A percentile compares a stretch with the other conserved stretches of the same genome.
phyloP scores from a whole-genome alignment of 2,113 vertebrate genomes.

The Phyllopteryx taeniolatus region DNA sequence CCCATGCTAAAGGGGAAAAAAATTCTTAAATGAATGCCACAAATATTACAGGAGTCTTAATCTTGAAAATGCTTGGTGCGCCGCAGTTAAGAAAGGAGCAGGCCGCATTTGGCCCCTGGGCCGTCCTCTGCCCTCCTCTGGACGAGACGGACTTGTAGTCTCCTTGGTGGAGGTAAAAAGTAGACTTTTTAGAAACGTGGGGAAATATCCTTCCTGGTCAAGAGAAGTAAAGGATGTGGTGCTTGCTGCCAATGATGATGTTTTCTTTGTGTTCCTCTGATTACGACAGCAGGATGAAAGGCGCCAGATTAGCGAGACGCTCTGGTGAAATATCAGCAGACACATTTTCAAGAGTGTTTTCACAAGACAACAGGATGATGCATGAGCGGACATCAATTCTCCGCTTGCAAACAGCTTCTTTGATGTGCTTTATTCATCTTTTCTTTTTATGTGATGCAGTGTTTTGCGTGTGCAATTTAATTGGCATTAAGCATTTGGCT shows the following conservation, averaged over 20 bases:
- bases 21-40: too few relatives aligned
- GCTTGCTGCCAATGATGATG: constrained; percentile 14
- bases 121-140: not conserved
- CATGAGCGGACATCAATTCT: not conserved
- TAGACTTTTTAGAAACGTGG: constrained; percentile 1
- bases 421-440: not conserved
- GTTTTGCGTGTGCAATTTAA: not conserved
- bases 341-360: not conserved
- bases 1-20: too few relatives aligned
- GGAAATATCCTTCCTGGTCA: constrained; percentile 21
- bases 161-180: not conserved
- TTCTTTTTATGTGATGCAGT: not conserved
- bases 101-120: not conserved
- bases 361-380: not conserved
- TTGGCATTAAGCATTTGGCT: not conserved
- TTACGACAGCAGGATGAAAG: constrained; percentile 2
- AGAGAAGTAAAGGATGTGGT: constrained; percentile 42
- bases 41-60: too few relatives aligned
- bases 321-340: constrained; percentile 7
- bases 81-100: not conserved
- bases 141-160: not conserved
- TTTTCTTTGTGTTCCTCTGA: constrained; percentile 16
- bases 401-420: not conserved
- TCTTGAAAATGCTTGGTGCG: not conserved
- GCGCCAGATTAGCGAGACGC: constrained; percentile 1